Base-by-base conservation (phyloP, 2,888 invertebrate species). In the Neria commutata region DNA sequence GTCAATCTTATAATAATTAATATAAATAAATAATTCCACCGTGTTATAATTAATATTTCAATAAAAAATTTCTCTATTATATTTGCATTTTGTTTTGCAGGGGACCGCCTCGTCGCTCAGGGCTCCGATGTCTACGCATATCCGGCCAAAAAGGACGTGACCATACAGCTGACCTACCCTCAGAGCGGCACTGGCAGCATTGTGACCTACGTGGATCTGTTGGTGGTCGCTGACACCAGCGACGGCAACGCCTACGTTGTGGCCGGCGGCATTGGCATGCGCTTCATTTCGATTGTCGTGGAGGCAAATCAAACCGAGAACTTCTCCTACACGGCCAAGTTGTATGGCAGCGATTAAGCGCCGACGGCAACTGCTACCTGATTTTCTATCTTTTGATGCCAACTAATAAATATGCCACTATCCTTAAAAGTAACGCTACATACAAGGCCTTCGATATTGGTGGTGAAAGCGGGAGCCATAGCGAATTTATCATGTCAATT, bases 241-340 rank as follows among this genome's bases (percentile, higher is more conserved):
- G 66, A 70, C 2, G 81, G 81, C 40, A 76, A 74, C 57, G 81
- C 79, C n/a, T 81, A 74, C 60, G 72, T 81, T 2, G 71, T 77
- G 2, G 74, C 72, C 17, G 81, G 81, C 23, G 80, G 81, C 60
- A 76, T 81, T 65, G 78, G 80, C 2, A 75, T 78, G 56, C 73
- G 78, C 24, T 74, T 67, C 54, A 78, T 81, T 21, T 70, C 73
- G 3, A 70, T 81, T 58, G 65, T 77, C 29, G 56, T 81, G 48
- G 81, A 81, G 63, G 78, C 80, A 16, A 66, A 66, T 40, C 65
- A 73, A 56, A 80, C 80, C 19, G 53, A 63, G 2, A 70, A 65
- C 50, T 81, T 81, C 58, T 62, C 68, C 24, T 80, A 81, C 57
- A 75, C 68, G 55, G 73, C 76, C 1, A 68, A 71, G 34, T 73